These are phyloP conservation scores for Pomatorhinus ruficollis DNA, from an alignment of 2,113 vertebrate species.

Conservation along the genomic window DNA sequence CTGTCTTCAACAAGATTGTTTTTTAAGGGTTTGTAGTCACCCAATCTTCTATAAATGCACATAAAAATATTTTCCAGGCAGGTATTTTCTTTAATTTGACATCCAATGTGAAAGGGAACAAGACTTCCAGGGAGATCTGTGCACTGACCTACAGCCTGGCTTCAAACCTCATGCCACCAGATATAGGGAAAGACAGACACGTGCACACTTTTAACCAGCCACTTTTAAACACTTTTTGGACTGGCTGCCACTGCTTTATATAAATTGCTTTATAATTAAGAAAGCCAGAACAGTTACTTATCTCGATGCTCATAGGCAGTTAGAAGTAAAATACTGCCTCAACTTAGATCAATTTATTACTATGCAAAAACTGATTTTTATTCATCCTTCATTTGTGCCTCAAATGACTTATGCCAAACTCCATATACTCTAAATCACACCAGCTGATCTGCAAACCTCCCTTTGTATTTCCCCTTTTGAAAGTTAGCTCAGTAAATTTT, in stretches of 20 bases:
- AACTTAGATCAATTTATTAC: neutral
- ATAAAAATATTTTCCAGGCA: neutral
- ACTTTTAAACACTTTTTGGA: neutral
- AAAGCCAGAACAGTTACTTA: constrained; percentile 9
- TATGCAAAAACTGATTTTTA: neutral
- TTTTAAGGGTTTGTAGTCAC: neutral
- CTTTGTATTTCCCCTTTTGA: neutral
- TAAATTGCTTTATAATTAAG: constrained; percentile 26
- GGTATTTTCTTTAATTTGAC: neutral
- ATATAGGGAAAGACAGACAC: neutral
- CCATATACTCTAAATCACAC: neutral
- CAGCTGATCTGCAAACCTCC: constrained; percentile 17
- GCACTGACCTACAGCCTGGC: neutral
- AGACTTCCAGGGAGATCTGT: neutral
- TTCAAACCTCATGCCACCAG: neutral
- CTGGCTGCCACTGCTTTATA: neutral
- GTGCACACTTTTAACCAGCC: neutral
- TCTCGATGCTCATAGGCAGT: neutral
- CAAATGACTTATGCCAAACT: neutral
- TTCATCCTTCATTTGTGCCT: neutral
- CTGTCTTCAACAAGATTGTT: neutral
- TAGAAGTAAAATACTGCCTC: neutral
- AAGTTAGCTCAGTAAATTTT: neutral
- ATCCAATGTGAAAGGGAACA: neutral
- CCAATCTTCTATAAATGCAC: neutral